Percentiles rank a stretch among this genome's conserved stretches.
Conservation (phyloP, 2,888 invertebrate species). For the Eustalomyia histrio region DNA sequence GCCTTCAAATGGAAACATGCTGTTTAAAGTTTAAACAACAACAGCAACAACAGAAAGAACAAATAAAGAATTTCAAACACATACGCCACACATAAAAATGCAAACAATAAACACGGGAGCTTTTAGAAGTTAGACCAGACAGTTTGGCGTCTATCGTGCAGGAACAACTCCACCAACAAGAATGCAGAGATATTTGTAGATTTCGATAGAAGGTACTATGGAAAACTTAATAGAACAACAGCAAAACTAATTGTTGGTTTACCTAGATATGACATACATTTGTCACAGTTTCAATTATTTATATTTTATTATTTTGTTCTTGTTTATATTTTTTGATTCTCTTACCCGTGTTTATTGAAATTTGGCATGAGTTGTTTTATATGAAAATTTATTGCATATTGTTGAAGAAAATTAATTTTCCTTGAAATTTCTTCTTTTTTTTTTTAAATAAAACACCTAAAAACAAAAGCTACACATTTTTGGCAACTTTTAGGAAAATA, state of each 20-base stretch:
- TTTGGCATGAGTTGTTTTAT: slow-evolving; percentile 44
- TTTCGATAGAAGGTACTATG: slow-evolving; percentile 13
- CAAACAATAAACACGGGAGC: slow-evolving; percentile 56
- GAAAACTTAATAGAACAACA: slow-evolving; percentile 29
- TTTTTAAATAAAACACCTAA: not conserved
- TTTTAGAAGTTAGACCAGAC: slow-evolving; percentile 63
- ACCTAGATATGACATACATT: slow-evolving; percentile 52
- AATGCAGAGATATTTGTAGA: slow-evolving; percentile 38
- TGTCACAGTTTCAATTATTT: slow-evolving; percentile 37
- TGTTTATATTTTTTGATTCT: not conserved
- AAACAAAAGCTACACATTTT: slow-evolving; percentile 2
- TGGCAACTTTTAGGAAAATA: slow-evolving; percentile 7
- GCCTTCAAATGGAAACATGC: slow-evolving; percentile 56
- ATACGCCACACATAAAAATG: slow-evolving; percentile 46
- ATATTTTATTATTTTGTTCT: too few relatives aligned
- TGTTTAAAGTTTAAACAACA: slow-evolving; percentile 52
- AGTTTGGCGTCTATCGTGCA: slow-evolving; percentile 57
- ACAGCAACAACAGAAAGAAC: not conserved
- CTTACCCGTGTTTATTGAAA: not conserved
- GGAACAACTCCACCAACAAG: slow-evolving; percentile 12
- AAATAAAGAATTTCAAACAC: slow-evolving; percentile 22
- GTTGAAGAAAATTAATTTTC: slow-evolving; percentile 29
- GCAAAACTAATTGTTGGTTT: slow-evolving; percentile 57
- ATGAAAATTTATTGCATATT: slow-evolving; percentile 25
- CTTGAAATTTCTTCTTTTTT: slow-evolving; percentile 12